Conservation (phyloP, 1,140 invertebrate genomes). For the Rhagoletis zephyria region DNA sequence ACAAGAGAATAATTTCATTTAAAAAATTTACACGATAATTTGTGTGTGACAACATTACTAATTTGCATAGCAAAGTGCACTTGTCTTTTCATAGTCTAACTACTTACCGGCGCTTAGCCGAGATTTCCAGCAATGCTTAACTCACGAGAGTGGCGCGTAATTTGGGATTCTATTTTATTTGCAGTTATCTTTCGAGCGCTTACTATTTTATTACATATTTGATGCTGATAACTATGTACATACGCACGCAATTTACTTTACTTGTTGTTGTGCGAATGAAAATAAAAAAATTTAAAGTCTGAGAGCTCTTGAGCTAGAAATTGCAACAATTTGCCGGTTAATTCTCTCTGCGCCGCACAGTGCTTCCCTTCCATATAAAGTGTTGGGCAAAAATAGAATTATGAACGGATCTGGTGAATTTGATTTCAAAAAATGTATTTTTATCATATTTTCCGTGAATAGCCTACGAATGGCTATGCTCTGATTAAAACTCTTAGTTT, state of each 20-base stretch:
- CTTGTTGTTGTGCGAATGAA: no score
- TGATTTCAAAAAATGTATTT: no score
- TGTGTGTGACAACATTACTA: constrained; percentile 22
- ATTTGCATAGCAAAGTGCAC: constrained; percentile 13
- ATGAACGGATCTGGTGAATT: no score
- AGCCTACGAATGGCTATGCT: no score
- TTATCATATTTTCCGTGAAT: no score
- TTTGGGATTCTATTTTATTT: constrained; percentile 8
- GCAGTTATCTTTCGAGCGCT: background rate
- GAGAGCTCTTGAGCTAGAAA: constrained; percentile 17
- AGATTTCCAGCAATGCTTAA: background rate
- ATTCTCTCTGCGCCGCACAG: background rate
- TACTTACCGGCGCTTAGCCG: constrained; percentile 10
- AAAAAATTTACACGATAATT: constrained; percentile 36
- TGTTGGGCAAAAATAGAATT: no score
- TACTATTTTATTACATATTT: no score
- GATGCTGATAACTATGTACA: background rate
- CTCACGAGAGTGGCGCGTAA: background rate
- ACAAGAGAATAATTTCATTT: constrained; percentile 1
- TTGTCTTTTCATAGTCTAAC: background rate
- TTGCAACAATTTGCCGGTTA: constrained; percentile 22
- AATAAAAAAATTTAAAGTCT: background rate
- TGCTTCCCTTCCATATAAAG: no score
- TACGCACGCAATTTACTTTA: background rate
- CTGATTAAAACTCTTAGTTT: no score